Conservation (phyloP, 2,888 invertebrate genomes). For the Epinotia nisella region DNA sequence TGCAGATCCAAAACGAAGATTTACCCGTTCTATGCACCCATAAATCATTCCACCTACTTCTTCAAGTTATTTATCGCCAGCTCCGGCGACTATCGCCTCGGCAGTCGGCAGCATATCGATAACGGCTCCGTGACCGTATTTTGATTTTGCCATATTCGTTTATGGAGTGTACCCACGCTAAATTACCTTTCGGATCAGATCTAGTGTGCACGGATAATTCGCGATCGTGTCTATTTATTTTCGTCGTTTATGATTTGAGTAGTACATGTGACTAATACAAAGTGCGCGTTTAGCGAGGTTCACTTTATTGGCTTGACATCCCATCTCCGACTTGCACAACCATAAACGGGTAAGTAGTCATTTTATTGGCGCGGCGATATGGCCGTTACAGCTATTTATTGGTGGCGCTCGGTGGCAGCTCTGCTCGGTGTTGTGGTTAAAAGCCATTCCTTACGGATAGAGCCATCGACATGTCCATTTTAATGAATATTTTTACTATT, state of each 20-base stretch:
- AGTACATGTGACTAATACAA: conserved; percentile 23
- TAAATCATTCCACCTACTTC: conserved; percentile 44
- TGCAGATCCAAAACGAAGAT: conserved; percentile 30
- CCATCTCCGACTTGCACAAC: conserved; percentile 47
- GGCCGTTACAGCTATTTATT: conserved; percentile 58
- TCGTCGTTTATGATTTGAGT: conserved; percentile 46
- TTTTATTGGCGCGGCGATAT: conserved; percentile 60
- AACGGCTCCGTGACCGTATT: conserved; percentile 66
- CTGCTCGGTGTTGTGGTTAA: conserved; percentile 24
- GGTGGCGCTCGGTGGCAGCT: conserved; percentile 43
- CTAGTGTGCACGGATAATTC: conserved; percentile 45
- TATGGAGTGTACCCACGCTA: conserved; percentile 63
- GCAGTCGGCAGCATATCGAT: conserved; percentile 51
- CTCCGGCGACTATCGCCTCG: conserved; percentile 46
- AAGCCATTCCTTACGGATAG: conserved; percentile 21
- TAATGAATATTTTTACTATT: conserved; percentile 1
- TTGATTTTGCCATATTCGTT: conserved; percentile 64
- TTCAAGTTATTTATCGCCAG: conserved; percentile 46
- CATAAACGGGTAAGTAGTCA: conserved; percentile 57
- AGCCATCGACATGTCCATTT: conserved; percentile 3
- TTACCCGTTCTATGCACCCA: conserved; percentile 35
- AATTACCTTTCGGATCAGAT: conserved; percentile 53
- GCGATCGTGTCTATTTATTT: conserved; percentile 39
- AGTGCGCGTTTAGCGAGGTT: not conserved
- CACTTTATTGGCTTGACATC: conserved; percentile 31